Percentiles rank a stretch among this genome's conserved stretches.
phyloP scores from a whole-genome alignment of 2,113 vertebrate genomes.

The Acanthisitta chloris region DNA sequence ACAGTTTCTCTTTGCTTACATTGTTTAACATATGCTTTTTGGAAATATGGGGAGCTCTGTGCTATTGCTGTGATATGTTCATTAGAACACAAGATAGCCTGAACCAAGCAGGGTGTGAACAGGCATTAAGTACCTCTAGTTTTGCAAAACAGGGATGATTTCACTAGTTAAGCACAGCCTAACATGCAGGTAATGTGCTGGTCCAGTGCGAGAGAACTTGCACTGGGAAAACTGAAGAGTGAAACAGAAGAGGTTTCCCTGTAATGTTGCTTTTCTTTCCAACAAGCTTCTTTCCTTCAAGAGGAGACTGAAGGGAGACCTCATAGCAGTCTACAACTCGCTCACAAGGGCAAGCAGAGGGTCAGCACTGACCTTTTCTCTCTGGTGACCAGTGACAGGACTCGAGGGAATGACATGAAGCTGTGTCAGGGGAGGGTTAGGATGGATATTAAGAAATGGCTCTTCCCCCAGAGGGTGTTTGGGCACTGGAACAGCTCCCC shows the following conservation, averaged over 20 bases:
- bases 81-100: slow-evolving; percentile 47
- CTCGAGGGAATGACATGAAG: background rate
- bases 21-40: slow-evolving; percentile 76
- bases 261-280: background rate
- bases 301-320: background rate
- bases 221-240: background rate
- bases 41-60: slow-evolving; percentile 51
- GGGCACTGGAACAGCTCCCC: background rate
- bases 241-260: fast-evolving
- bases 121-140: background rate
- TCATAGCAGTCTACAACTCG: background rate
- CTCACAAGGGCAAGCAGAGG: background rate
- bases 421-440: background rate
- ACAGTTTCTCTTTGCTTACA: slow-evolving; percentile 62
- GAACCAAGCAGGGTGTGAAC: background rate
- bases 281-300: background rate
- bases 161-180: background rate
- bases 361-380: background rate
- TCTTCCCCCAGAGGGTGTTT: background rate
- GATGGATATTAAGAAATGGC: background rate
- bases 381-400: background rate
- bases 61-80: slow-evolving; percentile 73
- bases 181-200: background rate
- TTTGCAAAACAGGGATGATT: background rate
- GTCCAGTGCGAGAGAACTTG: background rate